Percentiles rank a stretch among this genome's conserved stretches.
Evolutionary conservation across 2,888 invertebrate genomes (phyloP).

Genomic region (Drosophila emarginata): DNA sequence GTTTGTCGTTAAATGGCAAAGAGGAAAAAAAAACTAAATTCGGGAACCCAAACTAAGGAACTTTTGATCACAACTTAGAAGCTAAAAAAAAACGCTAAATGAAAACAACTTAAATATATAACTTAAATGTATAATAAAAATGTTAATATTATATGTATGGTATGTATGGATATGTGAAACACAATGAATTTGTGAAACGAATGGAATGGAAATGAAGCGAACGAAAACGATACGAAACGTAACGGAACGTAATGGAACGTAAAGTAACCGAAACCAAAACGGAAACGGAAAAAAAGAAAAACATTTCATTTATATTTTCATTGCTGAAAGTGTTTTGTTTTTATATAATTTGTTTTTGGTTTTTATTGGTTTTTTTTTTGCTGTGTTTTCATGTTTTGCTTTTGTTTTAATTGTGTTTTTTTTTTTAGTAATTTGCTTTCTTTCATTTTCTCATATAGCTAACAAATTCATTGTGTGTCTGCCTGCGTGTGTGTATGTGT

Average conservation of each 20-base stretch:
- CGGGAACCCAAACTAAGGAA: constrained; percentile 81
- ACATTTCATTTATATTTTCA: constrained; percentile 53
- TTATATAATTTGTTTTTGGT: constrained; percentile 43
- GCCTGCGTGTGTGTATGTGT: constrained; percentile 27
- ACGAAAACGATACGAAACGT: constrained; percentile 46
- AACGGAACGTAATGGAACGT: neutral
- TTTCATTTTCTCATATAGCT: constrained; percentile 58
- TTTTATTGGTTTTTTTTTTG: constrained; percentile 28
- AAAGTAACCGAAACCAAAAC: neutral
- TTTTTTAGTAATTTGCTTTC: constrained; percentile 33
- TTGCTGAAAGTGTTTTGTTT: constrained; percentile 35
- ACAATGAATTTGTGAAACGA: constrained; percentile 75
- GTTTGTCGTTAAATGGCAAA: constrained; percentile 63
- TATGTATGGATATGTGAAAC: constrained; percentile 47
- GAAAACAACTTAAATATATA: constrained; percentile 48
- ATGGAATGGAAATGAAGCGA: constrained; percentile 32
- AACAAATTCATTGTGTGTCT: constrained; percentile 80
- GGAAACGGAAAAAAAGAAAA: neutral
- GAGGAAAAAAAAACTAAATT: constrained; percentile 57
- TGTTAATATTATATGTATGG: constrained; percentile 27
- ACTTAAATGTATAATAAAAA: constrained; percentile 20
- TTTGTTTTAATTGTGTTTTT: constrained; percentile 47
- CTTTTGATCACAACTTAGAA: constrained; percentile 78
- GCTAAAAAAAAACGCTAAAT: constrained; percentile 42
- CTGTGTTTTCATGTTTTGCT: constrained; percentile 25